Conservation (phyloP, 1,140 invertebrate genomes). For the Lordiphosa mommai region DNA sequence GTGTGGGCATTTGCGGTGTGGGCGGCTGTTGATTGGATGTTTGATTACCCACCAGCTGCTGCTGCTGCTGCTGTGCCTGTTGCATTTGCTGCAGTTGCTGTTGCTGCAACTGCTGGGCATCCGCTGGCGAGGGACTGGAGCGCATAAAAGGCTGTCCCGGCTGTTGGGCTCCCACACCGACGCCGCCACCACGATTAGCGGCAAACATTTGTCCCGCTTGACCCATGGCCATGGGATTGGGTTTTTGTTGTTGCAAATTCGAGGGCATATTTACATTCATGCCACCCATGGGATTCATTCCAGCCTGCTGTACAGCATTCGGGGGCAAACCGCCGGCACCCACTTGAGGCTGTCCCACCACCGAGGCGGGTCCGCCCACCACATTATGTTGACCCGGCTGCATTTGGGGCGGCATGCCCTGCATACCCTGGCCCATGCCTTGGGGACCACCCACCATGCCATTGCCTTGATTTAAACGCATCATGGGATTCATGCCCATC, state of each 20-base stretch:
- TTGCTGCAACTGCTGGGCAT: constrained; percentile 56
- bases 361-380: constrained; percentile 36
- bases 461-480: constrained; percentile 60
- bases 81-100: constrained; percentile 32
- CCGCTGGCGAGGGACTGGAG: constrained; percentile 81
- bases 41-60: constrained; percentile 80
- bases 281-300: constrained; percentile 60
- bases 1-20: constrained; percentile 56
- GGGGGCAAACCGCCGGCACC: constrained; percentile 50
- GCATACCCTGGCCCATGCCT: constrained; percentile 51
- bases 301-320: constrained; percentile 58
- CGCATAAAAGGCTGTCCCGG: constrained; percentile 80
- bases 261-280: constrained; percentile 73
- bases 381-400: constrained; percentile 56
- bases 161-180: constrained; percentile 33
- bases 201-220: constrained; percentile 65
- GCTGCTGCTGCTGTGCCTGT: constrained; percentile 31
- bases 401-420: constrained; percentile 69
- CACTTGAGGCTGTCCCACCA: constrained; percentile 56
- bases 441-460: constrained; percentile 43
- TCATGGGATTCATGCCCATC: constrained; percentile 77
- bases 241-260: constrained; percentile 50
- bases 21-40: constrained; percentile 49
- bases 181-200: constrained; percentile 51
- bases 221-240: constrained; percentile 57